Evolutionary conservation across 2,888 invertebrate species (phyloP).

Genomic region (Microctonus hyperodae): DNA sequence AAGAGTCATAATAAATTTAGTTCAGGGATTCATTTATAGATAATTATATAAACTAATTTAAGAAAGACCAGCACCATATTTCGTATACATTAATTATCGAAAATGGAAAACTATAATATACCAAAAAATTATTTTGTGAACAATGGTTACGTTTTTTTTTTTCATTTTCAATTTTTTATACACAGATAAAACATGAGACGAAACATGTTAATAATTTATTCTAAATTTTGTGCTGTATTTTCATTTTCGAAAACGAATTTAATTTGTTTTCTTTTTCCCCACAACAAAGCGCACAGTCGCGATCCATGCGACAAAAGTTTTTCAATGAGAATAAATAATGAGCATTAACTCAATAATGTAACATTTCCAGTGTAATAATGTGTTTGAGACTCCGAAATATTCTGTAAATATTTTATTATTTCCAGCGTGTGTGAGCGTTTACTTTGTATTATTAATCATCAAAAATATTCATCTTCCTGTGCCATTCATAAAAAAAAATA

Average conservation of each 20-base stretch:
- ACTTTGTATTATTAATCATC: too few relatives aligned
- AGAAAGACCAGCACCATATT: slow-evolving; percentile 42
- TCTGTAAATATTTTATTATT: not conserved
- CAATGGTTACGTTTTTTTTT: slow-evolving; percentile 20
- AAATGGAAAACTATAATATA: slow-evolving; percentile 27
- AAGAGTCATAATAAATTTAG: slow-evolving; percentile 33
- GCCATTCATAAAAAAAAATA: not conserved
- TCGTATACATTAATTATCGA: slow-evolving; percentile 32
- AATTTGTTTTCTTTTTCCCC: slow-evolving; percentile 24
- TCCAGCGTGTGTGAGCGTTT: not conserved
- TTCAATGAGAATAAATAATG: not conserved
- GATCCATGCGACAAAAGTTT: not conserved
- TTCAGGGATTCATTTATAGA: slow-evolving; percentile 17
- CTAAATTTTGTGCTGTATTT: slow-evolving; percentile 11
- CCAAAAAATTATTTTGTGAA: slow-evolving; percentile 25
- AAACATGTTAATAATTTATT: slow-evolving; percentile 1
- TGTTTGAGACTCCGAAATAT: not conserved
- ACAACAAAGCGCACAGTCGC: not conserved
- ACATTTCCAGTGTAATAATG: not conserved
- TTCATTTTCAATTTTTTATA: not conserved
- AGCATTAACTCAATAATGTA: not conserved
- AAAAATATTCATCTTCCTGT: not conserved
- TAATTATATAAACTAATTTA: slow-evolving; percentile 26
- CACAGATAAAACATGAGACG: slow-evolving; percentile 17
- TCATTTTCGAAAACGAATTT: not conserved